phyloP scores from a whole-genome alignment of 2,113 vertebrate species.

The Piaya cayana region DNA sequence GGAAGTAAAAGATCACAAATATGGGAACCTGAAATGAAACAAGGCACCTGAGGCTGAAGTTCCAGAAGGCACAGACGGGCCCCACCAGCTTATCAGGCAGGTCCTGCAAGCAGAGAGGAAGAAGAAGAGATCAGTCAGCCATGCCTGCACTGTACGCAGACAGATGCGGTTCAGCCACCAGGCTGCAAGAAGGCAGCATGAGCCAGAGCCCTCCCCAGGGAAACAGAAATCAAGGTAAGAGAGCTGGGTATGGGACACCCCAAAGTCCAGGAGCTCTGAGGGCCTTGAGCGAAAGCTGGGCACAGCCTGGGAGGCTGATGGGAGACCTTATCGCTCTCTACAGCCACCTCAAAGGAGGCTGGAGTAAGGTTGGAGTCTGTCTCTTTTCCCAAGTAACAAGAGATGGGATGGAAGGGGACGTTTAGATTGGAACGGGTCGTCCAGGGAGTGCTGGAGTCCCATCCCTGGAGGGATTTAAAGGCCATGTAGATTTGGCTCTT shows the following conservation, averaged over 20 bases:
- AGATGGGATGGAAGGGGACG: no score
- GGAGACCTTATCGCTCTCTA: no score
- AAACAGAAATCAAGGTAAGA: background rate
- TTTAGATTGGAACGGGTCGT: no score
- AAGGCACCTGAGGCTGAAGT: slow-evolving; percentile 78
- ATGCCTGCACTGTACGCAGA: accelerated
- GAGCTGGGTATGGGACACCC: background rate
- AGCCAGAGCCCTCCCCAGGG: background rate
- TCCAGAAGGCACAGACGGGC: slow-evolving; percentile 91
- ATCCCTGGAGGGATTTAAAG: no score
- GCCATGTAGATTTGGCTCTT: no score
- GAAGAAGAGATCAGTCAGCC: background rate
- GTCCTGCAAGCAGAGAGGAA: slow-evolving; percentile 34
- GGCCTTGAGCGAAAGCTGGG: background rate
- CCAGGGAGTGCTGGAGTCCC: no score
- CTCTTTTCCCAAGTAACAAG: no score
- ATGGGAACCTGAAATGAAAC: background rate
- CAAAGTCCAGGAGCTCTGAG: background rate
- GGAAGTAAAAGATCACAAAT: background rate
- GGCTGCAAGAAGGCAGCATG: background rate
- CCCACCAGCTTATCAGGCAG: slow-evolving; percentile 50
- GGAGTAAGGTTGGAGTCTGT: no score
- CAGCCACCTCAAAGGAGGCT: no score
- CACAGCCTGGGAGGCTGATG: accelerated
- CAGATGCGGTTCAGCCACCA: accelerated